Conservation (phyloP, 1,140 invertebrate genomes). For the Drosophila rufa region DNA sequence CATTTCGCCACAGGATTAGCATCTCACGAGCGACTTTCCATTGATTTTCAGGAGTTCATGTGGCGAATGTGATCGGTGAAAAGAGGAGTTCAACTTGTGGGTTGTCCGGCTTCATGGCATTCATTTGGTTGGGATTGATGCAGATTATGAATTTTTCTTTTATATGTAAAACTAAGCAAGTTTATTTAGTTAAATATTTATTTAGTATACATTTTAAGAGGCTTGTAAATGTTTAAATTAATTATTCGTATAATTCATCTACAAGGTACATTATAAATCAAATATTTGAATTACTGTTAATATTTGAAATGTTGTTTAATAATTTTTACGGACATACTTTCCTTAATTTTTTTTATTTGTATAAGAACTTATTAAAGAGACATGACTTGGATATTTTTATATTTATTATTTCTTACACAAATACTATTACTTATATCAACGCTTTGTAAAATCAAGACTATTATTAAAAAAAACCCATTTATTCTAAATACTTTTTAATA, state of each 20-base stretch:
- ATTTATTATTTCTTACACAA: too few relatives aligned
- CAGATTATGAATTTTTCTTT: slow-evolving; percentile 24
- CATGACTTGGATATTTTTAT: too few relatives aligned
- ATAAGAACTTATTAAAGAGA: too few relatives aligned
- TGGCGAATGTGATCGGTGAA: slow-evolving; percentile 7
- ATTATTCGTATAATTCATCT: too few relatives aligned
- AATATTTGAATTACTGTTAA: too few relatives aligned
- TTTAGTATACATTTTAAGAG: neutral
- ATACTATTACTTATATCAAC: neutral
- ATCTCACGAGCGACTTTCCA: slow-evolving; percentile 49
- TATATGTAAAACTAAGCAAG: neutral
- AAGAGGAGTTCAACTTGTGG: slow-evolving; percentile 24
- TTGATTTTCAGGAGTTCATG: slow-evolving; percentile 25
- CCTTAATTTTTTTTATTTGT: too few relatives aligned
- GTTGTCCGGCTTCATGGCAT: slow-evolving; percentile 17
- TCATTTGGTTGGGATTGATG: slow-evolving; percentile 5
- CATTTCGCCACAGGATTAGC: slow-evolving; percentile 39
- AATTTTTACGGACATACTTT: too few relatives aligned
- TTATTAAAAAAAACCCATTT: neutral
- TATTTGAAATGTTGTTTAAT: too few relatives aligned
- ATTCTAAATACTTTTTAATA: neutral
- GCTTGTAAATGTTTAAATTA: neutral
- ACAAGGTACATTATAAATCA: too few relatives aligned
- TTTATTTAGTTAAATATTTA: neutral
- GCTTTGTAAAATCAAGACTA: too few relatives aligned